These are phyloP conservation scores for Drosophila tropicalis DNA, from an alignment of 1,140 invertebrate species.

Conservation along the genomic window DNA sequence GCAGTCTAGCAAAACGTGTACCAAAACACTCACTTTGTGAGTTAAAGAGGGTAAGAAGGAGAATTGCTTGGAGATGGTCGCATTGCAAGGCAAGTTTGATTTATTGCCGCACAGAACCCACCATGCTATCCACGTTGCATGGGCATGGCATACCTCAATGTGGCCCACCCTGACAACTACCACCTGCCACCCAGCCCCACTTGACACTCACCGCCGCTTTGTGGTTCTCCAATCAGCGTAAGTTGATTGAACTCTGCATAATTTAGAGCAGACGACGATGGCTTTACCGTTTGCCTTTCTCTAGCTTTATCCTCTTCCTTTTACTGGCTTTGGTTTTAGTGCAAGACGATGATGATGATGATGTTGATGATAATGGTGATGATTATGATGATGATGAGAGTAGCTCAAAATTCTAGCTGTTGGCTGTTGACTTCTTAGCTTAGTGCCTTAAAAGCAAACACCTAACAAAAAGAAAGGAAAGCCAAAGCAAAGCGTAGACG, in stretches of 20 bases:
- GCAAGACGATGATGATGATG: conserved; percentile 1
- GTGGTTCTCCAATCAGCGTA: conserved; percentile 59
- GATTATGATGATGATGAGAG: neutral
- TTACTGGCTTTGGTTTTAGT: conserved; percentile 17
- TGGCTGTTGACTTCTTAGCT: conserved; percentile 44
- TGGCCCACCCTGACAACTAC: conserved; percentile 19
- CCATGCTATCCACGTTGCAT: conserved; percentile 12
- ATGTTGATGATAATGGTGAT: neutral
- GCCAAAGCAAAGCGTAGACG: neutral
- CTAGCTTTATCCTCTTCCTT: neutral
- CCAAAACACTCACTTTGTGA: conserved; percentile 49
- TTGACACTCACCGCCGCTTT: conserved; percentile 61
- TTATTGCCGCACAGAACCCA: conserved; percentile 43
- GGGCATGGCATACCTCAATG: neutral
- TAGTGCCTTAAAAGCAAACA: conserved; percentile 27
- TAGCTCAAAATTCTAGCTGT: conserved; percentile 20
- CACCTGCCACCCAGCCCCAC: conserved; percentile 44
- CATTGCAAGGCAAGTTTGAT: conserved; percentile 38
- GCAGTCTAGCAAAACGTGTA: conserved; percentile 50
- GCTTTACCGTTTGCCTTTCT: conserved; percentile 2
- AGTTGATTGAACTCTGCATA: conserved; percentile 67
- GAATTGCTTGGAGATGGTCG: neutral
- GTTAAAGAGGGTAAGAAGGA: neutral
- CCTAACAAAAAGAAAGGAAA: neutral
- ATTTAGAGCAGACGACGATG: conserved; percentile 38